Evolutionary conservation across 2,797 vertebrate species (phyloP).

Genomic region (Pseudochromis fuscus): DNA sequence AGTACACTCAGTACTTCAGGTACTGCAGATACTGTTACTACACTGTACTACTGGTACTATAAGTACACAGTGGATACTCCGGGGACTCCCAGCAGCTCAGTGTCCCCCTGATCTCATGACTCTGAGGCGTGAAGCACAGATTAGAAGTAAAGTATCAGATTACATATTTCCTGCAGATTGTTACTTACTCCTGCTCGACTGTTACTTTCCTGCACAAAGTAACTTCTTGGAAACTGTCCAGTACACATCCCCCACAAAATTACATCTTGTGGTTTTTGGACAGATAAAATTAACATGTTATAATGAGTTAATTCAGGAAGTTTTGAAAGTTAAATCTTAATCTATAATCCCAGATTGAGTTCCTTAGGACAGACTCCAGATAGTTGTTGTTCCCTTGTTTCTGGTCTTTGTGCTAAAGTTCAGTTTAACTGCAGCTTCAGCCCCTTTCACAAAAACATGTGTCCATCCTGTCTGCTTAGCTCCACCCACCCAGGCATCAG

Average conservation of each 20-base stretch:
- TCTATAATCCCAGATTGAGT: too few species aligned
- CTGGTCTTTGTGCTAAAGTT: not conserved
- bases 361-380: too few species aligned
- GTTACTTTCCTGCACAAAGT: not conserved
- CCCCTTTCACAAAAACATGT: not conserved
- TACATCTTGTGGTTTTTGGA: not conserved
- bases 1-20: conserved; percentile 18
- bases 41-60: too few species aligned
- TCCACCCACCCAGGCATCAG: not conserved
- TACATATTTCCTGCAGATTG: not conserved
- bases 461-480: not conserved
- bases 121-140: not conserved
- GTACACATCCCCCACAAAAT: too few species aligned
- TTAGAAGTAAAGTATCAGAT: not conserved
- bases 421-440: not conserved
- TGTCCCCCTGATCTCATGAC: not conserved
- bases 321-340: too few species aligned
- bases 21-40: not conserved
- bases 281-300: too few species aligned
- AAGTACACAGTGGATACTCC: not conserved
- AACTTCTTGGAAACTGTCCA: not conserved
- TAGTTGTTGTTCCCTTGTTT: too few species aligned
- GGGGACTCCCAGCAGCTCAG: not conserved
- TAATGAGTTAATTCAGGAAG: too few species aligned
- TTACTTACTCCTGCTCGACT: not conserved